phyloP scores from a whole-genome alignment of 1,140 invertebrate genomes.

The Apis mellifera region Amel_HAv3.1 CM009942.2:7105501-7106000 shows the following conservation, averaged over 20 bases:
- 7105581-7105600: too few species aligned
- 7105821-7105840: constrained; percentile 59
- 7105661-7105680: constrained; percentile 55
- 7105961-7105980: background rate
- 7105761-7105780: constrained; percentile 65
- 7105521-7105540: background rate
- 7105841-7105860: constrained; percentile 42
- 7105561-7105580: background rate
- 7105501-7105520: background rate
- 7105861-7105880: constrained; percentile 65
- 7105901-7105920: constrained; percentile 51
- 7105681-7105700: constrained; percentile 30
- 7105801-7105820: constrained; percentile 53
- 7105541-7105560: too few species aligned
- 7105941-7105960: background rate
- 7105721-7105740: constrained; percentile 68
- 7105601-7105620: background rate
- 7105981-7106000: background rate
- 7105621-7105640: background rate
- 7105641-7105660: constrained; percentile 57
- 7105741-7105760: constrained; percentile 67
- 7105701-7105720: constrained; percentile 60
- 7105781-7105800: constrained; percentile 68
- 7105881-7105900: constrained; percentile 19
- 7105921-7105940: background rate